Evolutionary conservation across 2,797 vertebrate species (phyloP), one percentile per base, ranked within the genome.

Genomic region (Emys orbicularis): DNA sequence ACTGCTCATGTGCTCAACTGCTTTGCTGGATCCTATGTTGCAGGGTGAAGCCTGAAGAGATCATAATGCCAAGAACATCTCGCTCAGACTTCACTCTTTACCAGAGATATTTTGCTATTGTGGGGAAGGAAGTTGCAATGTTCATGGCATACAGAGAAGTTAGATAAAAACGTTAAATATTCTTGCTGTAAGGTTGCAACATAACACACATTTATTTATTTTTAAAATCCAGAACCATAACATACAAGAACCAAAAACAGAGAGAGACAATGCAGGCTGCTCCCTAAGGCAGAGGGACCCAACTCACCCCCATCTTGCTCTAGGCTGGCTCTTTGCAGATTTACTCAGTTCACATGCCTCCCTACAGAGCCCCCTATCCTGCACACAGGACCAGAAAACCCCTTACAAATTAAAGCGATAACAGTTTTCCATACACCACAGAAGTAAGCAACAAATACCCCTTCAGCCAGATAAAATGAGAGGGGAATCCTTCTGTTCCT

Each of bases 81-180:
- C 25, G 10, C 74, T 86, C 82, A 84, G 87, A 49, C 79, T 53
- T 53, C 49, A 23, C 85, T 37, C 29, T 25, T 79, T 50, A 5
- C 81, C 90, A 84, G 86, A 87, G 93, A 50, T 74, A 80, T 96
- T 94, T 91, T 91, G 49, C 90, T 84, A 90, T 27, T 37, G 89
- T 37, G 21, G 37, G 21, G 18, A 72, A 72, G 37, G 21, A 72
- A 41, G 21, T 41, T n/a, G 61, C 16, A n/a, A 18, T 18, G 34
- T n/a, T 72, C 9, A 23, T 23, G 21, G 68, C 61, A n/a, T n/a
- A 37, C 34, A 68, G 37, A 37, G 65, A 72, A 37, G n/a, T 23
- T n/a, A 72, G 65, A 72, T 41, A 23, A 68, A 37, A 68, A 37
- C 34, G 1, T 59, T 19, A 68, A 19, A 37, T 68, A n/a, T 19